These are phyloP conservation scores for Prionailurus viverrinus DNA, from an alignment of 2,113 vertebrate species.

Conservation along the genomic window DNA sequence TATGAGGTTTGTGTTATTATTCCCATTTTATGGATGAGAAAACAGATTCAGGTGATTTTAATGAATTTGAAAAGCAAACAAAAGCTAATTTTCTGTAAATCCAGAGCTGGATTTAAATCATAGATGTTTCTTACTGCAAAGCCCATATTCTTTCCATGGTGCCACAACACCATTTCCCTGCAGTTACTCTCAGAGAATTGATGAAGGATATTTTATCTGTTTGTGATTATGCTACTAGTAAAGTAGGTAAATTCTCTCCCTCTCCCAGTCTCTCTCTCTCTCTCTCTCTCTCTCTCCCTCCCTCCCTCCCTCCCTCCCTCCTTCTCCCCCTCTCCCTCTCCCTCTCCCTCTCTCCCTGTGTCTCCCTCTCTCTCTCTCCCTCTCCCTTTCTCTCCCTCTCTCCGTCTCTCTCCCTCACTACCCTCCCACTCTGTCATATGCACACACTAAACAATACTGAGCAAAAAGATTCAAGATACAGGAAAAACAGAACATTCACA, in stretches of 20 bases:
- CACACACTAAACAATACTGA: not conserved
- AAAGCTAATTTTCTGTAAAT: constrained; percentile 31
- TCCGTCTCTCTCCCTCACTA: not conserved
- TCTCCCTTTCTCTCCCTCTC: no score
- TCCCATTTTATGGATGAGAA: not conserved
- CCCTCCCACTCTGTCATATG: not conserved
- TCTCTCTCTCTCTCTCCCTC: not conserved
- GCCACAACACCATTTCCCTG: not conserved
- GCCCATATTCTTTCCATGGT: not conserved
- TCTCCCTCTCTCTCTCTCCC: not conserved
- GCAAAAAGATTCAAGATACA: not conserved
- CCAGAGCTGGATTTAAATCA: not conserved
- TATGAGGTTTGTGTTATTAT: not conserved
- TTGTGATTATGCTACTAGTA: not conserved
- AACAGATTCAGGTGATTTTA: constrained; percentile 6
- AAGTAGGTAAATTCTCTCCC: not conserved
- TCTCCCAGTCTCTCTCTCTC: not conserved
- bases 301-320: not conserved
- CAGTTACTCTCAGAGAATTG: not conserved
- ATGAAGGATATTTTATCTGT: not conserved
- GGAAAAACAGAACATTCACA: constrained; percentile 11
- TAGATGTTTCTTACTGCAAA: not conserved
- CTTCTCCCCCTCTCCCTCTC: no score
- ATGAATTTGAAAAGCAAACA: not conserved
- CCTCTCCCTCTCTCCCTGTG: not conserved